A percentile compares a stretch with the other conserved stretches of the same genome.
Conservation (phyloP, 2,797 vertebrate genomes). For the Parauchenoglanis punctatus region DNA sequence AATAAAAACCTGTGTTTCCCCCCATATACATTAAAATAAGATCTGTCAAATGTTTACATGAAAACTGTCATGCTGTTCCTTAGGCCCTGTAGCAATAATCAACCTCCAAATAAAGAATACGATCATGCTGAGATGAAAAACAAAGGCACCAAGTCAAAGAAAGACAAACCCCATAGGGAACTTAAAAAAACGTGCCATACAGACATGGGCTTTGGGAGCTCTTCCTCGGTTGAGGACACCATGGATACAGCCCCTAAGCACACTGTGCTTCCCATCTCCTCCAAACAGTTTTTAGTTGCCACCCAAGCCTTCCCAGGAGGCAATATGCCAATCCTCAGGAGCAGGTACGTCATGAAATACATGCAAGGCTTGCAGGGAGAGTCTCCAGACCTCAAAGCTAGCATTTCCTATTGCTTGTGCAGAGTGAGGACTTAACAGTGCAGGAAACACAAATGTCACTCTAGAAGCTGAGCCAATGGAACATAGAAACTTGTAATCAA, state of each 20-base stretch:
- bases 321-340: conserved; percentile 32
- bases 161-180: conserved; percentile 13
- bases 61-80: background rate
- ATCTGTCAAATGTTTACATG: background rate
- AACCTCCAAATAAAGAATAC: conserved; percentile 14
- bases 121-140: conserved; percentile 6
- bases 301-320: conserved; percentile 52
- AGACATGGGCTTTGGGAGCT: conserved; percentile 28
- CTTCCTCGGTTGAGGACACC: conserved; percentile 31
- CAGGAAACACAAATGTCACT: background rate
- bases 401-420: conserved; percentile 27
- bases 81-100: background rate
- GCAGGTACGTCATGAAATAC: conserved; percentile 32
- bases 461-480: background rate
- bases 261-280: conserved; percentile 42
- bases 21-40: background rate
- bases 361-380: conserved; percentile 16
- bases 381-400: conserved; percentile 14
- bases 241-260: conserved; percentile 50
- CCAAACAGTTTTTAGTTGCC: conserved; percentile 46
- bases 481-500: background rate
- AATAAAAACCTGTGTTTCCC: background rate
- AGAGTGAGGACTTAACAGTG: background rate
- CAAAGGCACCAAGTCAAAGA: conserved; percentile 8
- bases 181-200: conserved; percentile 16